Evolutionary conservation across 2,113 vertebrate species (phyloP).

Genomic region (Ictidomys tridecemlineatus): DNA sequence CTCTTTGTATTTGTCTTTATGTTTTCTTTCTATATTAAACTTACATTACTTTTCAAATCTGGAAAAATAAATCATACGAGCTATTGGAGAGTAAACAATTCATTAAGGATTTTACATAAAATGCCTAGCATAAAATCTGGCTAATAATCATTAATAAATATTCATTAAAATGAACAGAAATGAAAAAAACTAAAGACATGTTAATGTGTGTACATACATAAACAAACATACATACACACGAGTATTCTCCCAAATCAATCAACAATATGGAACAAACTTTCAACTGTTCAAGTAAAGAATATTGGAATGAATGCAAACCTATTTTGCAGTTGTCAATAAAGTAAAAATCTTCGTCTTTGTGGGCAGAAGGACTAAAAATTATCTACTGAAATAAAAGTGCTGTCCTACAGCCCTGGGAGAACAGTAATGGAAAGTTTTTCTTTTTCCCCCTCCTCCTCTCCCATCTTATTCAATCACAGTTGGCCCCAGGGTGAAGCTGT

Average conservation of each 20-base stretch:
- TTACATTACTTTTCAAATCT: background rate
- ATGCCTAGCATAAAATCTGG: background rate
- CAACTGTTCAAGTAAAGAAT: background rate
- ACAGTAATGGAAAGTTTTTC: background rate
- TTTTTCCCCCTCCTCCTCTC: background rate
- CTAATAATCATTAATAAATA: background rate
- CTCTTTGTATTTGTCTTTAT: background rate
- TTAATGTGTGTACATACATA: background rate
- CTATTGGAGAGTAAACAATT: constrained; percentile 3
- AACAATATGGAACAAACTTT: constrained; percentile 6
- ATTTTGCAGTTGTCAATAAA: background rate
- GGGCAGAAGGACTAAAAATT: background rate
- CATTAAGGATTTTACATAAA: background rate
- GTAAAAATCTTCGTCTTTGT: background rate
- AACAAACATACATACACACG: background rate
- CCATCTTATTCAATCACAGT: background rate
- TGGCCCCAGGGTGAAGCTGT: background rate
- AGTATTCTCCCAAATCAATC: background rate
- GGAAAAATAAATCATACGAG: background rate
- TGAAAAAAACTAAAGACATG: constrained; percentile 30
- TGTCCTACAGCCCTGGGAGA: background rate
- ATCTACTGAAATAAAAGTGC: background rate
- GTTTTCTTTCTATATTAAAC: constrained; percentile 28
- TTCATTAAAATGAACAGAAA: background rate
- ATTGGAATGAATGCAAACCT: background rate